Conservation (phyloP, 2,888 invertebrate species). For the Dryococelus australis region DNA sequence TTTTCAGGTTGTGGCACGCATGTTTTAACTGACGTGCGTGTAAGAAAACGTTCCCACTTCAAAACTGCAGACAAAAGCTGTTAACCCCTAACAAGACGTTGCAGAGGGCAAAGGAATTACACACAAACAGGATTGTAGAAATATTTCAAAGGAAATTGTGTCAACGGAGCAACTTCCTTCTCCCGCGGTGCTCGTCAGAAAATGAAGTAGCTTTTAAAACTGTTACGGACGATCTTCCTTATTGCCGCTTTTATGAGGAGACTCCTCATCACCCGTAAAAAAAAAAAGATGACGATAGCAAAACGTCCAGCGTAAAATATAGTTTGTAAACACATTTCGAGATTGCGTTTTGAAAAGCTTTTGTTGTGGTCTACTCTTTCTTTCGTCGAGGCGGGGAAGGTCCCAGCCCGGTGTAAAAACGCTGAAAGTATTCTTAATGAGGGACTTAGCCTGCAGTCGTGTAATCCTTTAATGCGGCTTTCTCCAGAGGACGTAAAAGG, state of each 20-base stretch:
- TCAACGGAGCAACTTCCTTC: not conserved
- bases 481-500: not conserved
- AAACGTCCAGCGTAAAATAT: not conserved
- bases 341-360: not conserved
- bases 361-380: not conserved
- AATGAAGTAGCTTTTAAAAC: constrained; percentile 3
- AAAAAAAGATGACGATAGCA: not conserved
- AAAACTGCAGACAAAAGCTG: no score
- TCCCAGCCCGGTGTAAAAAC: not conserved
- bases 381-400: not conserved
- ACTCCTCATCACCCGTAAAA: not conserved
- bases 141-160: no score
- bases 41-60: no score
- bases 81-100: no score
- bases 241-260: not conserved
- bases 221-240: not conserved
- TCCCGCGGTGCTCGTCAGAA: no score
- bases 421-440: constrained; percentile 7
- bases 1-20: no score
- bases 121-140: not conserved
- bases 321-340: constrained; percentile 16
- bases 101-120: no score
- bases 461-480: not conserved
- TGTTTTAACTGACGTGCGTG: no score
- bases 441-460: not conserved